Evolutionary conservation across 2,797 vertebrate genomes (phyloP), one percentile per base, ranked within the genome.

Genomic region (Champsocephalus esox): DNA sequence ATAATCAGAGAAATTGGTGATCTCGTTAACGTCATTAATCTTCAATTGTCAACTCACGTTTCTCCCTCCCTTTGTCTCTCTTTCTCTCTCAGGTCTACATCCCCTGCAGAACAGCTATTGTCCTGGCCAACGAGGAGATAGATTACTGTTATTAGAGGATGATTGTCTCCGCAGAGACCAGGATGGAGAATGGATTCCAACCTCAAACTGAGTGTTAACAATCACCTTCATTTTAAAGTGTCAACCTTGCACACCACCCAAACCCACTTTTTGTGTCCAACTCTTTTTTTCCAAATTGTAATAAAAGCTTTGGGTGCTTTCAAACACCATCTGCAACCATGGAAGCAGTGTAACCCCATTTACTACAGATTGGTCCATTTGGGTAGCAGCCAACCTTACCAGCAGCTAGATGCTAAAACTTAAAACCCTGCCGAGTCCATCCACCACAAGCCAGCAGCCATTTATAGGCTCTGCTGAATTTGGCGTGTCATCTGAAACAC

Each of bases 21-120:
- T 82, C 73, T 85, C 49, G 72, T 88, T 89, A 82, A 73, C 78
- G 28, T 77, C 75, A 57, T 91, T 87, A 81, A 77, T 88, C 84
- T 67, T 72, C 44, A 70, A 51, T 75, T 87, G 77, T 89, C 73
- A 77, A 77, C 80, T 90, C 70, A 82, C 85, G 86, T 71, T 82
- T 70, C 69, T 81, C 54, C 70, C 32, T 17, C 41, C 17, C 52
- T 80, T 64, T 75, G 45, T 86, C 65, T 5, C 77, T 90, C 82
- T 3, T 64, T 43, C 79, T 91, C 85, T 82, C 81, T 88, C 90
- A 99, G 98, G 96, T 98, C 87, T 99, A 99, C 96, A 96, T 99
- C 96, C 98, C 98, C 92, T 98, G 96, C 96, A 97, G 98, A 93
- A 97, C 97, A 84, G 97, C 96, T 77, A 90, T 99, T 91, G 92